phyloP scores from a whole-genome alignment of 2,888 invertebrate species.

The Parnassius mnemosyne region DNA sequence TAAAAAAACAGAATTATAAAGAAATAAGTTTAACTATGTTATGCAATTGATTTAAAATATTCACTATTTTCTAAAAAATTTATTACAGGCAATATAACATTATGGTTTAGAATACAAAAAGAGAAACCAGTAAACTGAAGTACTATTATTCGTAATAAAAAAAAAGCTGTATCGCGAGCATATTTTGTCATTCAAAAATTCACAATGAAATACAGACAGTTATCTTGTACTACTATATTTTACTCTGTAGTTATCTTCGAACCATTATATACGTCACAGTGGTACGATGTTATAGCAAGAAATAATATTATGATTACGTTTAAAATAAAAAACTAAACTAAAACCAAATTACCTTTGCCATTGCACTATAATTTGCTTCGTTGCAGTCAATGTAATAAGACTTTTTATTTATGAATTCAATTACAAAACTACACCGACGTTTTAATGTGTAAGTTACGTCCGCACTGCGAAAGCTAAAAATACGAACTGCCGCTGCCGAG shows the following conservation, averaged over 20 bases:
- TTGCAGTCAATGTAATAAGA: slow-evolving; percentile 35
- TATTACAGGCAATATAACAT: too few species aligned
- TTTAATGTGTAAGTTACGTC: slow-evolving; percentile 45
- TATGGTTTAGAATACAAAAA: too few species aligned
- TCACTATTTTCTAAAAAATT: too few species aligned
- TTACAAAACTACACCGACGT: slow-evolving; percentile 55
- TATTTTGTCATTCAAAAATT: too few species aligned
- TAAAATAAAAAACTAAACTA: slow-evolving; percentile 19
- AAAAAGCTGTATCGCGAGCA: too few species aligned
- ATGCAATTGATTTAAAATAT: too few species aligned
- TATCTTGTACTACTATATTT: too few species aligned
- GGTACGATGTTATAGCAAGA: slow-evolving; percentile 47
- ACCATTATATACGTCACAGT: slow-evolving; percentile 52
- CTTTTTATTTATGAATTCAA: slow-evolving; percentile 50
- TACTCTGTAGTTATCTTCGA: slow-evolving; percentile 24
- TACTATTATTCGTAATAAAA: too few species aligned
- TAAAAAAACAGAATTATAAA: too few species aligned
- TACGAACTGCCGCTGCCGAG: slow-evolving; percentile 56
- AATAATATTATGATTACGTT: slow-evolving; percentile 31
- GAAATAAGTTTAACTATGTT: too few species aligned
- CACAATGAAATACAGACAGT: too few species aligned
- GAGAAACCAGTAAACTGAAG: too few species aligned
- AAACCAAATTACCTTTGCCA: slow-evolving; percentile 68
- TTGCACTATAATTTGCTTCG: slow-evolving; percentile 41
- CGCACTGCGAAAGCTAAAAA: slow-evolving; percentile 57